Percentiles rank a stretch among this genome's conserved stretches.
phyloP scores from a whole-genome alignment of 1,140 invertebrate genomes.

The Potamilus streckersoni region DNA sequence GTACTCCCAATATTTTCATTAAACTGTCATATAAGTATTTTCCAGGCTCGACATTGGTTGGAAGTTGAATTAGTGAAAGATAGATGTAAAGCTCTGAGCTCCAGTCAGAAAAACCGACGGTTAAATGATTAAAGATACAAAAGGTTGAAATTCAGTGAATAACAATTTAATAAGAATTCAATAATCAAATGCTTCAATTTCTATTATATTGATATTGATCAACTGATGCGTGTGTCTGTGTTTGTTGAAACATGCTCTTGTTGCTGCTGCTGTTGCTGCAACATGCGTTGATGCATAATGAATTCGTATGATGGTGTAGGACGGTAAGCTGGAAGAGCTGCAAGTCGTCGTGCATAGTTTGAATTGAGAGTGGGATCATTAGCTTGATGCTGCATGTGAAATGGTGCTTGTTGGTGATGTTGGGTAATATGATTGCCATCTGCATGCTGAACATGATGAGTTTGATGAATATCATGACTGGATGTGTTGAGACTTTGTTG shows the following conservation, averaged over 20 bases:
- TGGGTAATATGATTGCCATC: slow-evolving; percentile 12
- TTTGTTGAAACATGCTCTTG: slow-evolving; percentile 28
- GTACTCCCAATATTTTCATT: no score
- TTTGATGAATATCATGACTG: slow-evolving; percentile 18
- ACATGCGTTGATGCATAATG: slow-evolving; percentile 77
- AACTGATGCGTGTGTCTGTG: slow-evolving; percentile 14
- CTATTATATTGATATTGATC: no score
- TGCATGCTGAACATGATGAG: slow-evolving; percentile 6
- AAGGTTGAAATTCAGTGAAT: no score
- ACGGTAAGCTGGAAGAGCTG: slow-evolving; percentile 87
- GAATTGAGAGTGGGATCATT: slow-evolving; percentile 34
- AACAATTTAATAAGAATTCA: no score
- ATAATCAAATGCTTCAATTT: no score
- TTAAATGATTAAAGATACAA: no score
- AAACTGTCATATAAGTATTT: no score
- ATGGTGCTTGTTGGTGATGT: slow-evolving; percentile 3
- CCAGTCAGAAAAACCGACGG: no score
- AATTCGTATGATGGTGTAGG: slow-evolving; percentile 95
- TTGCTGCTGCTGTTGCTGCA: slow-evolving; percentile 41
- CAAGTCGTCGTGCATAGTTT: slow-evolving; percentile 65
- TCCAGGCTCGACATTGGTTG: no score
- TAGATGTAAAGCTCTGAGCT: no score
- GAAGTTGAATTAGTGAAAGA: no score
- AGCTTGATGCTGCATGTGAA: slow-evolving; percentile 19
- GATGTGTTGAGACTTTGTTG: slow-evolving; percentile 54